Conservation (phyloP, 2,888 invertebrate genomes). For the Drosophila longiperda region DNA sequence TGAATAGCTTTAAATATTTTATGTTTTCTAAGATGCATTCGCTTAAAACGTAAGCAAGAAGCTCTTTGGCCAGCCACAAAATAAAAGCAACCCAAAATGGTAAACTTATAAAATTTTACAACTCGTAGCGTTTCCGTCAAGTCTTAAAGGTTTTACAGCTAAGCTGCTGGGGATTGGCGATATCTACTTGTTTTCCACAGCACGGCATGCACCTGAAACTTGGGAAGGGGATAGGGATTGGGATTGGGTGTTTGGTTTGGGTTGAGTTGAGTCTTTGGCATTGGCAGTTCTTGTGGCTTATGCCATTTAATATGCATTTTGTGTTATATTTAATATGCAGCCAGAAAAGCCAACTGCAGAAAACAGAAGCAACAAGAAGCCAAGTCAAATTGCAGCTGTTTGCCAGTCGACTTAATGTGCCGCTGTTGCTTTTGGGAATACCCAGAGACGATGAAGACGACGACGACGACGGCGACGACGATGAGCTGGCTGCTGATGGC, state of each 20-base stretch:
- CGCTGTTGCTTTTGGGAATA: conserved; percentile 74
- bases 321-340: conserved; percentile 83
- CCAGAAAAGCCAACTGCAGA: conserved; percentile 45
- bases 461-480: conserved; percentile 8
- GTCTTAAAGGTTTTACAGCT: conserved; percentile 77
- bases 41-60: conserved; percentile 18
- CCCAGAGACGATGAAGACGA: conserved; percentile 25
- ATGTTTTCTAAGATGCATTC: conserved; percentile 5
- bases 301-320: conserved; percentile 84
- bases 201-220: conserved; percentile 43
- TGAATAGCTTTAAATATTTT: not conserved
- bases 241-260: not conserved
- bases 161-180: conserved; percentile 64
- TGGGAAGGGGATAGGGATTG: not conserved
- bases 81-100: conserved; percentile 59
- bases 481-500: conserved; percentile 30
- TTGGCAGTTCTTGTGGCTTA: conserved; percentile 72
- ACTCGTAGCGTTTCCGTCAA: conserved; percentile 68
- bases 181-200: conserved; percentile 26
- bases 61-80: conserved; percentile 50
- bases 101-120: conserved; percentile 77
- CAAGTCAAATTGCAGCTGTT: conserved; percentile 67
- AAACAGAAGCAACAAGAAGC: conserved; percentile 37
- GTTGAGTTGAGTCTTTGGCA: conserved; percentile 23
- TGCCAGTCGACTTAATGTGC: conserved; percentile 73